Conservation (phyloP, 2,113 vertebrate genomes). For the Corythaeola cristata region DNA sequence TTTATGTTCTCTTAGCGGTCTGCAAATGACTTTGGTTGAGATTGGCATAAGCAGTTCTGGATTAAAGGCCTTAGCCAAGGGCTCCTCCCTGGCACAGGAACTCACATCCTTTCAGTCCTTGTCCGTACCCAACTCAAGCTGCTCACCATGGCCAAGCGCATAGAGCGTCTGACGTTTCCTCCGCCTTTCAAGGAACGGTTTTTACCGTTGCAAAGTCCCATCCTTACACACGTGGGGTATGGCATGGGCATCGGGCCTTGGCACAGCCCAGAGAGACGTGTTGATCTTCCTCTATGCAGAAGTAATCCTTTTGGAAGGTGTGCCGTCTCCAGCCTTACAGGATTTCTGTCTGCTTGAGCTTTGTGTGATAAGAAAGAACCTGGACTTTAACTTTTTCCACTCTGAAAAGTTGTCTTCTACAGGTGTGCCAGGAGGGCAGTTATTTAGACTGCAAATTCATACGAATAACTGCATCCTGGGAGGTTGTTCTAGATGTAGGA, state of each 20-base stretch:
- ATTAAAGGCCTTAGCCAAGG: not conserved
- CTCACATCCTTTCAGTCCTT: fast-evolving
- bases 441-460: not conserved
- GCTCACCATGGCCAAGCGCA: fast-evolving
- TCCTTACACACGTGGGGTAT: fast-evolving
- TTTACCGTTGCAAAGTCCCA: not conserved
- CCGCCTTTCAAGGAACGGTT: no score
- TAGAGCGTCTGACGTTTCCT: fast-evolving
- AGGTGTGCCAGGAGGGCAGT: not conserved
- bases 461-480: not conserved
- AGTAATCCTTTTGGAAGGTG: not conserved
- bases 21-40: fast-evolving
- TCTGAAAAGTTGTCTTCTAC: not conserved
- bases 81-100: not conserved
- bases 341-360: not conserved
- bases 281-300: fast-evolving
- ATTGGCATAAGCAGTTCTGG: fast-evolving
- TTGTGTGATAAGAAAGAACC: fast-evolving
- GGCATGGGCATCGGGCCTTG: fast-evolving
- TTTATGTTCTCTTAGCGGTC: fast-evolving
- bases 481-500: not conserved
- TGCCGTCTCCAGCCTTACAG: no score
- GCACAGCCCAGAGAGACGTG: fast-evolving
- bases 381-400: not conserved
- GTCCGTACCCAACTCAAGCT: fast-evolving